These are phyloP conservation scores for Tachysurus vachellii DNA, from an alignment of 2,113 vertebrate species.

Conservation along the genomic window DNA sequence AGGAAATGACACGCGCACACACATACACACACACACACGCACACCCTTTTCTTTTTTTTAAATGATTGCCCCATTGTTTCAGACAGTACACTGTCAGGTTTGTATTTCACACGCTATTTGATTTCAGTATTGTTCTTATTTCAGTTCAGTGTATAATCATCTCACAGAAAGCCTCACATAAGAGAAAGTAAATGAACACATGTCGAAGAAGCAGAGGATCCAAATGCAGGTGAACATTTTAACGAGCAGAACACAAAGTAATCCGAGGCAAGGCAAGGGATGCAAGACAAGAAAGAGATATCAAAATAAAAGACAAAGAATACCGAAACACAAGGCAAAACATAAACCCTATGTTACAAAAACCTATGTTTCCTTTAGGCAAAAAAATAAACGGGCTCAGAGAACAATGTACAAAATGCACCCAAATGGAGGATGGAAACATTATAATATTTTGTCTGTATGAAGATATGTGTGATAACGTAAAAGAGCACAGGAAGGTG, in stretches of 20 bases:
- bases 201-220: no score
- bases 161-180: not conserved
- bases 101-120: not conserved
- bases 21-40: not conserved
- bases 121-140: slow-evolving; percentile 29
- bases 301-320: no score
- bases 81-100: not conserved
- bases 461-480: slow-evolving; percentile 28
- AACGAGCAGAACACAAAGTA: no score
- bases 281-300: no score
- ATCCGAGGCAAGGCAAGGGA: no score
- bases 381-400: not conserved
- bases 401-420: not conserved
- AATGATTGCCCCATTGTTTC: slow-evolving; percentile 31
- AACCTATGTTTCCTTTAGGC: not conserved
- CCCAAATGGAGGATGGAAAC: not conserved
- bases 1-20: not conserved
- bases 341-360: no score
- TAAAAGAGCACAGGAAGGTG: slow-evolving; percentile 29
- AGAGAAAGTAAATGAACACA: slow-evolving; percentile 27
- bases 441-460: not conserved
- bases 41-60: not conserved
- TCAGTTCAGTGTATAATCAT: not conserved
- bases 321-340: no score
- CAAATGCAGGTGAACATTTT: no score